phyloP scores from a whole-genome alignment of 2,888 invertebrate genomes.

The Phytoseiulus persimilis region DNA sequence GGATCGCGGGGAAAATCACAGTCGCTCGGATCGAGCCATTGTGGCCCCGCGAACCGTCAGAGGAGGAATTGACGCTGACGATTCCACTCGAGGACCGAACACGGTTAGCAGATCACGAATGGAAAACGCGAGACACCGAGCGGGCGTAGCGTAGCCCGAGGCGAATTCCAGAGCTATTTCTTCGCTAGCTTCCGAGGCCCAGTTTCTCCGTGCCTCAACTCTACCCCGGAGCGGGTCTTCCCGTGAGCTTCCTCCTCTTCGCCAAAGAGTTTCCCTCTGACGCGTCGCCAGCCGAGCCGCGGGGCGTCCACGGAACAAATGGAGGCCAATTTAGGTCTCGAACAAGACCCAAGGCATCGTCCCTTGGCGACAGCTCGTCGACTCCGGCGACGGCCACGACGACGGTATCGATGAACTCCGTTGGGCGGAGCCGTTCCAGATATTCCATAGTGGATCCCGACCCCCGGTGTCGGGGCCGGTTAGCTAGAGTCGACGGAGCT shows the following conservation, averaged over 20 bases:
- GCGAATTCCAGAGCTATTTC: background rate
- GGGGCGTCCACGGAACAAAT: background rate
- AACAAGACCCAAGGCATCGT: background rate
- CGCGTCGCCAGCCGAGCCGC: background rate
- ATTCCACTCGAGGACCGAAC: background rate
- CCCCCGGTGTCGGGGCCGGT: too few species aligned
- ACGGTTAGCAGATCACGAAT: background rate
- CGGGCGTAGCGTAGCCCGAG: background rate
- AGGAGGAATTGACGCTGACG: too few species aligned
- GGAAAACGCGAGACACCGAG: background rate
- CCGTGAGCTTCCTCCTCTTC: background rate
- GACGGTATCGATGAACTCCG: background rate
- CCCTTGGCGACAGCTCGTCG: background rate
- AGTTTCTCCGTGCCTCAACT: background rate
- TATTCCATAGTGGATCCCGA: background rate
- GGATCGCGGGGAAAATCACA: background rate
- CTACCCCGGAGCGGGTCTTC: background rate
- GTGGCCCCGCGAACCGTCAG: background rate
- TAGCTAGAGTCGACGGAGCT: background rate
- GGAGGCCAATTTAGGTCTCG: background rate
- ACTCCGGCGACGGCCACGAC: background rate
- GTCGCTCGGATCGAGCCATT: background rate
- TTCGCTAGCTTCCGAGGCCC: background rate
- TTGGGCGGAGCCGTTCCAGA: background rate
- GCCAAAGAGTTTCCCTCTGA: background rate